Percentiles rank a stretch among this genome's conserved stretches.
Evolutionary conservation across 37 sponge, comb jelly and placozoan species (phyloP).

Genomic region (Cliona cf. orientalis): DNA sequence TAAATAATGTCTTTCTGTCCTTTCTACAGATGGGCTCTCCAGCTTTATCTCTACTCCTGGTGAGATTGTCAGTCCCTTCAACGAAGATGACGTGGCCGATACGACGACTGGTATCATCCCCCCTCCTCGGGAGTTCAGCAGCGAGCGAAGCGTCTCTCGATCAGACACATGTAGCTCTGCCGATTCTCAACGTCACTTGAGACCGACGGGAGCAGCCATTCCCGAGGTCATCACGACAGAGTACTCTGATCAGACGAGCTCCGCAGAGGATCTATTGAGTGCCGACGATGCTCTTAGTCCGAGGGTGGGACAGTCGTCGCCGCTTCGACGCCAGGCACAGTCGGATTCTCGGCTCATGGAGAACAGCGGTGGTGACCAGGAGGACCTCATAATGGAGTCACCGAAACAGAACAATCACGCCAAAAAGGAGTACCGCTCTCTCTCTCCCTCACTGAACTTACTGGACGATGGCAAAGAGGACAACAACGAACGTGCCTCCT

Average conservation of each 20-base stretch:
- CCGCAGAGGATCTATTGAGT: background rate
- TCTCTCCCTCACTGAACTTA: background rate
- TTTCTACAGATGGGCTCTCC: too few species aligned
- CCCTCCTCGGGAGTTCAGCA: too few species aligned
- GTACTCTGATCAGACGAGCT: background rate
- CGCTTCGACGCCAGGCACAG: background rate
- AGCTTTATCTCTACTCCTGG: too few species aligned
- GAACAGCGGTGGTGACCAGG: background rate
- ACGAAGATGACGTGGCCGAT: background rate
- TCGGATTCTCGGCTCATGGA: too few species aligned
- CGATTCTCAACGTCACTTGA: background rate
- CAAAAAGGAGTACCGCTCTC: background rate
- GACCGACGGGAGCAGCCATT: background rate
- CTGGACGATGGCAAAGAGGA: conserved; percentile 5
- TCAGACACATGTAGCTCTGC: background rate
- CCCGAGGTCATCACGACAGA: conserved; percentile 44
- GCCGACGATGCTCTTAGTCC: background rate
- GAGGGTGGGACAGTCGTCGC: too few species aligned
- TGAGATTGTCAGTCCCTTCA: background rate
- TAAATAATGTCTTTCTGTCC: too few species aligned
- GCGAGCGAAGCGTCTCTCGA: background rate
- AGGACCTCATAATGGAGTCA: background rate
- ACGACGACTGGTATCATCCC: background rate
- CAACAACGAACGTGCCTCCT: background rate
- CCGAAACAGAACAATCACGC: background rate